Conservation (phyloP, 2,797 vertebrate genomes). For the Serranus cabrilla region DNA sequence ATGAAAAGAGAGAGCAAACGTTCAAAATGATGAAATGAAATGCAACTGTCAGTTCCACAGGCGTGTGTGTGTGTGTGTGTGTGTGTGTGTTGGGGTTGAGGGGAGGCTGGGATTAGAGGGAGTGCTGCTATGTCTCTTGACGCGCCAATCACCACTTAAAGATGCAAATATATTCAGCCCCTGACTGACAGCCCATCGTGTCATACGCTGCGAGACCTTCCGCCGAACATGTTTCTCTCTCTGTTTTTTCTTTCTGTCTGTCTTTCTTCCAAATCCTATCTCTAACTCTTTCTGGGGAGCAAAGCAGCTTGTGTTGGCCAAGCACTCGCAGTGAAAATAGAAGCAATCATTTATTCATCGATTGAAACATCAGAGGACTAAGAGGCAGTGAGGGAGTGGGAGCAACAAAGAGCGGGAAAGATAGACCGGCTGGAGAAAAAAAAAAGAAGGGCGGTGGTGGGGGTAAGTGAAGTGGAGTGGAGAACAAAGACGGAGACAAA, state of each 20-base stretch:
- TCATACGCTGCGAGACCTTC: conserved; percentile 54
- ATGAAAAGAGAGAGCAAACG: conserved; percentile 26
- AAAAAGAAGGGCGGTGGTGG: conserved; percentile 15
- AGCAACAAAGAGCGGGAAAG: conserved; percentile 67
- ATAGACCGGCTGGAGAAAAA: conserved; percentile 58
- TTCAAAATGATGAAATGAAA: conserved; percentile 74
- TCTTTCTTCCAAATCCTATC: conserved; percentile 56
- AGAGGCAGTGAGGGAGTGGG: conserved; percentile 64
- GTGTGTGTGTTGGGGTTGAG: background rate
- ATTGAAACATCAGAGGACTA: conserved; percentile 85
- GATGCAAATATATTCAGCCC: conserved; percentile 73
- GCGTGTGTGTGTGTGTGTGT: background rate
- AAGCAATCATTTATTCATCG: conserved; percentile 89
- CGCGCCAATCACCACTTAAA: conserved; percentile 55
- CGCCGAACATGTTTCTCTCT: conserved; percentile 52
- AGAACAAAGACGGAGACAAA: conserved; percentile 54
- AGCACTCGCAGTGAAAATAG: conserved; percentile 82
- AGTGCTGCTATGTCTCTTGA: conserved; percentile 54
- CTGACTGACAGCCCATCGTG: conserved; percentile 74
- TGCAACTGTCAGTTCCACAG: conserved; percentile 65
- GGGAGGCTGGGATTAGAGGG: conserved; percentile 24
- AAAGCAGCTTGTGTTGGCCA: conserved; percentile 70
- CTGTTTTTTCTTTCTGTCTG: conserved; percentile 20
- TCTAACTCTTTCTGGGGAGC: conserved; percentile 62
- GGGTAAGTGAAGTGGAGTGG: conserved; percentile 32